phyloP scores from a whole-genome alignment of 2,113 vertebrate genomes.

The Osmerus eperlanus region DNA sequence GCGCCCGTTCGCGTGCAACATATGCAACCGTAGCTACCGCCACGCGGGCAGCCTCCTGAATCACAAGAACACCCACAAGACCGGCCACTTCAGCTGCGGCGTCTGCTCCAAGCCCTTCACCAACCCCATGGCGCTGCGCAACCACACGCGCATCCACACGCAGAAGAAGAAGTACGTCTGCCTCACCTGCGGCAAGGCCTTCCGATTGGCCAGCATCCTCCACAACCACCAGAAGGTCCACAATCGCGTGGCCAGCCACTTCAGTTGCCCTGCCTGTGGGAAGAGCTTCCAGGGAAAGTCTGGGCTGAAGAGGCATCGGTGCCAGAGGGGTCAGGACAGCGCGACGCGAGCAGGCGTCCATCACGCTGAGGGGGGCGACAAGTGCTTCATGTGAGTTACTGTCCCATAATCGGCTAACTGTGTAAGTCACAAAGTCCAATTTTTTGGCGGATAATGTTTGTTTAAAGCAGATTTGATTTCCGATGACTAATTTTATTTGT shows the following conservation, averaged over 20 bases:
- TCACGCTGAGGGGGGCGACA: slow-evolving; percentile 58
- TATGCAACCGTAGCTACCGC: slow-evolving; percentile 74
- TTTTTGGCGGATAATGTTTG: not conserved
- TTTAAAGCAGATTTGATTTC: not conserved
- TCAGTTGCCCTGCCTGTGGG: slow-evolving; percentile 75
- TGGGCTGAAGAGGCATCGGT: slow-evolving; percentile 72
- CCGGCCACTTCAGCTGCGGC: slow-evolving; percentile 73
- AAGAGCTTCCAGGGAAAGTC: slow-evolving; percentile 74
- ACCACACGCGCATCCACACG: slow-evolving; percentile 74
- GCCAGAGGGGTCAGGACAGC: slow-evolving; percentile 52
- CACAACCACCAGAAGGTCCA: slow-evolving; percentile 78
- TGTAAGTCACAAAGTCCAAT: not conserved
- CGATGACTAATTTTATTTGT: not conserved
- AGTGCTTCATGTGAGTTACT: slow-evolving; percentile 73
- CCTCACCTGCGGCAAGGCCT: slow-evolving; percentile 76
- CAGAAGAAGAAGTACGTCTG: slow-evolving; percentile 75
- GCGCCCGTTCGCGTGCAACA: slow-evolving; percentile 69
- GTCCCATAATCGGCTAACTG: not conserved
- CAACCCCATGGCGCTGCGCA: slow-evolving; percentile 76
- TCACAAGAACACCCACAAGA: slow-evolving; percentile 76
- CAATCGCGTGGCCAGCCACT: slow-evolving; percentile 58
- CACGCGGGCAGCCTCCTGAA: slow-evolving; percentile 75
- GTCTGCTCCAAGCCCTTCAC: slow-evolving; percentile 76
- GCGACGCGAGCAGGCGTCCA: slow-evolving; percentile 25
- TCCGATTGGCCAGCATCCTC: slow-evolving; percentile 76